Percentiles rank a stretch among this genome's conserved stretches.
Evolutionary conservation across 2,113 vertebrate species (phyloP).

Genomic region (Xenopus tropicalis): UCB_Xtro_10.0 CM004444.2:30794501-30795000

Average conservation of each 20-base stretch:
- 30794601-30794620: too few species aligned
- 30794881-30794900: slow-evolving; percentile 65
- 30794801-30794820: slow-evolving; percentile 61
- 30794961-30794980: too few species aligned
- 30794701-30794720: slow-evolving; percentile 59
- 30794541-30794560: too few species aligned
- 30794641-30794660: slow-evolving; percentile 63
- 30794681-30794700: slow-evolving; percentile 60
- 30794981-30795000: too few species aligned
- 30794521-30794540: too few species aligned
- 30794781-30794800: slow-evolving; percentile 61
- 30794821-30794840: slow-evolving; percentile 58
- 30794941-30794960: slow-evolving; percentile 46
- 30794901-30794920: slow-evolving; percentile 14
- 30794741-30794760: too few species aligned
- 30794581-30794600: too few species aligned
- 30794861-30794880: slow-evolving; percentile 60
- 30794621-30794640: slow-evolving; percentile 12
- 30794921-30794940: slow-evolving; percentile 59
- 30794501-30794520: too few species aligned
- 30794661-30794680: slow-evolving; percentile 69
- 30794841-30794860: slow-evolving; percentile 64
- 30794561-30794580: too few species aligned
- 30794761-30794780: too few species aligned
- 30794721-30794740: not conserved